Conservation (phyloP, 2,113 vertebrate genomes). For the Pterophyllum scalare region DNA sequence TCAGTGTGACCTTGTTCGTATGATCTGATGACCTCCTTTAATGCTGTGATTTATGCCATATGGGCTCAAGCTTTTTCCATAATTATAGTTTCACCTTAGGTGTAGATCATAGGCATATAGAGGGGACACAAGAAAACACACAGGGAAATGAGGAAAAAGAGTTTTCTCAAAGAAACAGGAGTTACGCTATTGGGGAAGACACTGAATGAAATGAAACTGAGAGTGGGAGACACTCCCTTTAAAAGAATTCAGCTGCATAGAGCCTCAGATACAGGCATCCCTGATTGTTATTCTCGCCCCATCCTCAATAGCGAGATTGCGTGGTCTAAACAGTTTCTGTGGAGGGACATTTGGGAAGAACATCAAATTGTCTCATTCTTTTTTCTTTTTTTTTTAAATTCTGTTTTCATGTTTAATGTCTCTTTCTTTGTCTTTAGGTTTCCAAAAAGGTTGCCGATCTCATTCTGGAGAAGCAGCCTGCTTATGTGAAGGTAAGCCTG, state of each 20-base stretch:
- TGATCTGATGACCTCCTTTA: background rate
- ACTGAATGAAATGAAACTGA: slow-evolving; percentile 30
- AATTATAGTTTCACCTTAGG: slow-evolving; percentile 13
- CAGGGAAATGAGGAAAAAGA: background rate
- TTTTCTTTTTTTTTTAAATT: background rate
- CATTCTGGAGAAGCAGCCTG: slow-evolving; percentile 97
- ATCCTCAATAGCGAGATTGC: slow-evolving; percentile 23
- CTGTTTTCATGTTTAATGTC: background rate
- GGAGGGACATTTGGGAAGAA: slow-evolving; percentile 33
- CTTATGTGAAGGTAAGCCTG: slow-evolving; percentile 94
- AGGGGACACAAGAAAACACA: slow-evolving; percentile 6
- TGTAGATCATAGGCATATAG: slow-evolving; percentile 14
- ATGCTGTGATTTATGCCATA: background rate
- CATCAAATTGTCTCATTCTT: slow-evolving; percentile 13
- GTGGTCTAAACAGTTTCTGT: slow-evolving; percentile 13
- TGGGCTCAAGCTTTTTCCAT: slow-evolving; percentile 10
- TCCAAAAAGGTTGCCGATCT: slow-evolving; percentile 98
- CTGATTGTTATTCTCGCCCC: slow-evolving; percentile 30
- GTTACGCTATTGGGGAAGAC: slow-evolving; percentile 4
- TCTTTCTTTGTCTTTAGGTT: slow-evolving; percentile 82
- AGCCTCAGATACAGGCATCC: slow-evolving; percentile 4
- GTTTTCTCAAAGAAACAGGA: background rate
- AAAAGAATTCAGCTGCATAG: slow-evolving; percentile 1
- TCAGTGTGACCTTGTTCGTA: slow-evolving; percentile 7
- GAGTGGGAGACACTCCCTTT: background rate